Base-by-base conservation (phyloP, 2,797 vertebrate species). In the Anableps anableps region DNA sequence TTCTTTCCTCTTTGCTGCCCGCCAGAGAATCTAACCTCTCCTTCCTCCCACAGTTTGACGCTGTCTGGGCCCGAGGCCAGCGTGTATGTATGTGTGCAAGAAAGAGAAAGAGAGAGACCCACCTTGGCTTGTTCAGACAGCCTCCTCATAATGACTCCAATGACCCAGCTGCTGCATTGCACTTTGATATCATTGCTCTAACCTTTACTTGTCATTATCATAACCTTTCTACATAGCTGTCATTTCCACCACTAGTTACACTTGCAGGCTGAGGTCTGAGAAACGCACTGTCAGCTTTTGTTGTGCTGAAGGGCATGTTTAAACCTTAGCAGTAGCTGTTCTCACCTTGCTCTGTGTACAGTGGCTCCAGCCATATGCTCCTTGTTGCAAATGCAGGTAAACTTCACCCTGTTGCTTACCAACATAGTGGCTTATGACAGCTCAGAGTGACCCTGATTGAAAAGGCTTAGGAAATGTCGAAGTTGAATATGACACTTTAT, bases 161-260 rank as follows among this genome's bases (percentile, higher is more conserved):
- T 48, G 79, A 89, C 88, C 86, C 83, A 81, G 85, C 89, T 88
- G 90, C 85, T 85, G 84, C 87, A 55, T 83, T 29, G 50, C 85
- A 85, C 92, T 92, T 90, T 92, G 88, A 91, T 93, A 88, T 93
- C 88, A 93, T 91, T 91, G 87, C 88, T 80, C 83, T 89, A 93
- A 93, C 93, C 92, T 94, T 93, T 93, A 75, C 87, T 83, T 91
- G 91, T 92, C 89, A 92, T 94, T 91, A 93, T 90, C 74, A 60
- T 91, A 90, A 92, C 91, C 84, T 91, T 88, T 89, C 88, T 88
- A 85, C 87, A 80, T 86, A 77, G 87, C 83, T 93, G 92, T 91
- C 94, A 92, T 92, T 92, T 91, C 81, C 68, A 0, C 84, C 77
- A 80, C 85, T 83, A 62, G 82, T 87, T 85, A 77, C 84, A 74